Evolutionary conservation across 1,140 invertebrate genomes (phyloP).

Genomic region (Philotrypesis tridentata): DNA sequence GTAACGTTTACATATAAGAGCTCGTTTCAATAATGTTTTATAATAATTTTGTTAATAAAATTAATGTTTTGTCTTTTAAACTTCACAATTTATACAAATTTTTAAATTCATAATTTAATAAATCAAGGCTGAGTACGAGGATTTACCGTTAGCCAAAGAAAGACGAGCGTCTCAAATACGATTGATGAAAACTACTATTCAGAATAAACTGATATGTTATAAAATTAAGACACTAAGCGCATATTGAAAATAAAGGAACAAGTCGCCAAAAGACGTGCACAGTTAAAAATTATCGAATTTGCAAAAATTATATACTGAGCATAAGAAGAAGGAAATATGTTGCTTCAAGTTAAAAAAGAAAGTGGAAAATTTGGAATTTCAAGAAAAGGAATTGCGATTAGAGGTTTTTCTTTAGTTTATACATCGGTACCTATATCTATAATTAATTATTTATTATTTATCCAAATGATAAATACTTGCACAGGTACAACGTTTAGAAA

Average conservation of each 20-base stretch:
- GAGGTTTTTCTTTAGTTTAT: constrained; percentile 11
- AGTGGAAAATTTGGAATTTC: background rate
- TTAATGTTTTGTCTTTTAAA: too few species aligned
- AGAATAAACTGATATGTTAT: constrained; percentile 10
- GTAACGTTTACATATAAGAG: too few species aligned
- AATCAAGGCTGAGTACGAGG: constrained; percentile 38
- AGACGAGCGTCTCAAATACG: background rate
- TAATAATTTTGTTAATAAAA: too few species aligned
- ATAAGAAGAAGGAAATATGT: constrained; percentile 36
- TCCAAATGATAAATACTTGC: background rate
- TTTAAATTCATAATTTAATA: too few species aligned
- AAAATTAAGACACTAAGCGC: constrained; percentile 20
- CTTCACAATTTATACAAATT: too few species aligned
- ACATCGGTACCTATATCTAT: background rate
- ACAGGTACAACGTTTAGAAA: constrained; percentile 26
- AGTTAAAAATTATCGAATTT: constrained; percentile 40
- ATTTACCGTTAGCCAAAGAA: constrained; percentile 30
- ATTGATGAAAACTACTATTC: constrained; percentile 5
- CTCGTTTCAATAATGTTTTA: too few species aligned
- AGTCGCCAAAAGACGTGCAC: constrained; percentile 27
- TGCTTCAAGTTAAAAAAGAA: background rate
- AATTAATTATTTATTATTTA: background rate
- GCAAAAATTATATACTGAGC: constrained; percentile 30
- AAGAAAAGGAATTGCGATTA: constrained; percentile 8
- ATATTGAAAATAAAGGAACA: constrained; percentile 19